Percentiles rank a stretch among this genome's conserved stretches.
Evolutionary conservation across 2,113 vertebrate species (phyloP).

Genomic region (Synodontis membranacea): DNA sequence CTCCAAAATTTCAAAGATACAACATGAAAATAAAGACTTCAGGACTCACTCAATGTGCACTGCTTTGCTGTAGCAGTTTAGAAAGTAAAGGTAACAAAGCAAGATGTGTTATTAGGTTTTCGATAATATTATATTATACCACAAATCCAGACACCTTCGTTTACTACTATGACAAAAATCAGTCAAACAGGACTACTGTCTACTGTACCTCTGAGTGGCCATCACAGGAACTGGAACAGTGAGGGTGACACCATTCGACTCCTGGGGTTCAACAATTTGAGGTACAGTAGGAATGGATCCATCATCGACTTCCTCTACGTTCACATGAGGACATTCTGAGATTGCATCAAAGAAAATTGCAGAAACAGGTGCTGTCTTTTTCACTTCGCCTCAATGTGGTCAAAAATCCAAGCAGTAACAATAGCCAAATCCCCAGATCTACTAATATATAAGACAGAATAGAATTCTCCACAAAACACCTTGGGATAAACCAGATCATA

Average conservation of each 20-base stretch:
- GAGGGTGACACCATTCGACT: constrained; percentile 29
- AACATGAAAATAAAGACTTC: not conserved
- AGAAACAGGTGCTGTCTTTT: not conserved
- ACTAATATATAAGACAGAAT: not conserved
- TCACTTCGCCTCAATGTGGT: not conserved
- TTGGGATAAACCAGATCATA: constrained; percentile 3
- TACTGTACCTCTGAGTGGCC: constrained; percentile 54
- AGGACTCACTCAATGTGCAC: constrained; percentile 29
- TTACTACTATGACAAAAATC: not conserved
- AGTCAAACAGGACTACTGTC: too few relatives aligned
- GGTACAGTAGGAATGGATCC: constrained; percentile 54
- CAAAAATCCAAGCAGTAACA: not conserved
- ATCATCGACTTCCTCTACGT: constrained; percentile 49
- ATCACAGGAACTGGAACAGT: not conserved
- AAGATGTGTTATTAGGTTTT: not conserved
- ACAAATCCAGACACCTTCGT: not conserved
- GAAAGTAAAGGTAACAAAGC: not conserved
- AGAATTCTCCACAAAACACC: not conserved
- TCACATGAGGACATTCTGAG: constrained; percentile 43
- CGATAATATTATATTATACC: not conserved
- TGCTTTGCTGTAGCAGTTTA: constrained; percentile 38
- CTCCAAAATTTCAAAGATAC: not conserved
- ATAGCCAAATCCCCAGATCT: not conserved
- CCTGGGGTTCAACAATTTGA: constrained; percentile 59
- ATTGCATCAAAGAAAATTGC: not conserved